Percentiles rank a stretch among this genome's conserved stretches.
phyloP scores from a whole-genome alignment of 2,113 vertebrate species.

The Phocoena sinus region DNA sequence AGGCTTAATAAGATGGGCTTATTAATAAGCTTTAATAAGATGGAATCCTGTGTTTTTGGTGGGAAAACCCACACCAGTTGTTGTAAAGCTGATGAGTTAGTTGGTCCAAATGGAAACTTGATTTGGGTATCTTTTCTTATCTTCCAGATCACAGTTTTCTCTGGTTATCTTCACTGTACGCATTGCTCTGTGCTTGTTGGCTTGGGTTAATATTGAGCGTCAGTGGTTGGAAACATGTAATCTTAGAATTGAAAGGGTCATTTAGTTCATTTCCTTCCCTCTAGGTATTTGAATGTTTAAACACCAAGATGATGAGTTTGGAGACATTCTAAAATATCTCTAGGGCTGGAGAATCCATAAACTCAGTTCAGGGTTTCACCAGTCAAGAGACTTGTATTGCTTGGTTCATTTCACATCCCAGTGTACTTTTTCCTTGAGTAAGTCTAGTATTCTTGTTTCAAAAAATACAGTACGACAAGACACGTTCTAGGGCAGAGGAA shows the following conservation, averaged over 20 bases:
- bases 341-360: background rate
- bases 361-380: background rate
- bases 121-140: background rate
- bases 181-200: background rate
- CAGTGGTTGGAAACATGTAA: background rate
- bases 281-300: conserved; percentile 40
- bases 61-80: background rate
- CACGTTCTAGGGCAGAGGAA: background rate
- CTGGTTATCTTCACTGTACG: background rate
- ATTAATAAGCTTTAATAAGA: background rate
- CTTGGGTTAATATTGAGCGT: background rate
- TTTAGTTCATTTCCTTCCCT: conserved; percentile 35
- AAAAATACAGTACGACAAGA: background rate
- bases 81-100: background rate
- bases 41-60: background rate
- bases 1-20: background rate
- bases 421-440: background rate
- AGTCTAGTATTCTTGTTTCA: background rate
- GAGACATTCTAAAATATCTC: background rate
- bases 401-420: background rate
- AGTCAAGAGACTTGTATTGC: background rate
- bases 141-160: background rate
- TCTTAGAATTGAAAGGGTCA: conserved; percentile 3
- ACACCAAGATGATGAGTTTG: conserved; percentile 11
- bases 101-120: background rate